A percentile compares a stretch with the other conserved stretches of the same genome.
Conservation (phyloP, 2,797 vertebrate genomes). For the Sarcoramphus papa region DNA sequence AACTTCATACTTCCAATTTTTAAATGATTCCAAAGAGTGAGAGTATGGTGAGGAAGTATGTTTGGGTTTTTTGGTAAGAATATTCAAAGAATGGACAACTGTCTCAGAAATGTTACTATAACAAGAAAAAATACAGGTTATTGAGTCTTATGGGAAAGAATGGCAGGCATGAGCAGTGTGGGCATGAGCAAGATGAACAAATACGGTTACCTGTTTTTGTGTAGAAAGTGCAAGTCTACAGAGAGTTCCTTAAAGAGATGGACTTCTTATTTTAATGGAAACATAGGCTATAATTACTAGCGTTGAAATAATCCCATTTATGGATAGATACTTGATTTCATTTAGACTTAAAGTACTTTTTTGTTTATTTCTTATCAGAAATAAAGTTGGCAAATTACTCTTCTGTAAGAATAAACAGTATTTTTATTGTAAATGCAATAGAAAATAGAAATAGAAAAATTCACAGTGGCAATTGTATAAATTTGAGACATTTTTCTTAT, state of each 20-base stretch:
- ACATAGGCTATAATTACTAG: background rate
- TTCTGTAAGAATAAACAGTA: background rate
- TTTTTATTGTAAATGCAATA: background rate
- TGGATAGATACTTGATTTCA: background rate
- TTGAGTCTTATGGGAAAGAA: background rate
- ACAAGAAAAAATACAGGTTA: background rate
- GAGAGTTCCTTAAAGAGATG: background rate
- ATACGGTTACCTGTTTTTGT: background rate
- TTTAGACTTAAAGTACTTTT: background rate
- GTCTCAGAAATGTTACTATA: background rate
- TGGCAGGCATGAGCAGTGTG: background rate
- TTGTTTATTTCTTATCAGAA: background rate
- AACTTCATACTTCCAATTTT: background rate
- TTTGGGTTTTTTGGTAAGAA: background rate
- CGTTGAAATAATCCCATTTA: background rate
- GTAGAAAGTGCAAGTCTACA: background rate
- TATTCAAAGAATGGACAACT: background rate
- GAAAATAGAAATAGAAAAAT: background rate
- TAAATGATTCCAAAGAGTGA: background rate
- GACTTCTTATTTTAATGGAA: background rate
- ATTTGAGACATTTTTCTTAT: background rate
- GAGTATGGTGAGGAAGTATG: background rate
- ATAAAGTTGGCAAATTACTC: background rate
- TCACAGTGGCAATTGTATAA: background rate
- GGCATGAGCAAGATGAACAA: background rate